Percentiles rank a stretch among this genome's conserved stretches.
Conservation (phyloP, 2,797 vertebrate species). For the Diplodus puntazzo region DNA sequence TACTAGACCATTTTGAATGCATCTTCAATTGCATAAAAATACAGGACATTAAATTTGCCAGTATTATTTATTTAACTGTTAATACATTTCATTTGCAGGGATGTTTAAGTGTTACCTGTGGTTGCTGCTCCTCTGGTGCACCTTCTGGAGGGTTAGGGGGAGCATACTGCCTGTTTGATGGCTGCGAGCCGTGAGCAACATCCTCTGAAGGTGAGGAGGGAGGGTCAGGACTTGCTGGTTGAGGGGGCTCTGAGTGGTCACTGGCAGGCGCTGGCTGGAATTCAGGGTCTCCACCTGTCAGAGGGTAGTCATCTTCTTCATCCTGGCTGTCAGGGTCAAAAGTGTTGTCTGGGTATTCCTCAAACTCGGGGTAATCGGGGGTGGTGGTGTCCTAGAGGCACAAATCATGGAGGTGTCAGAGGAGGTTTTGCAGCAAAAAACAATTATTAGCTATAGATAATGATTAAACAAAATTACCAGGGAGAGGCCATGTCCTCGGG, state of each 20-base stretch:
- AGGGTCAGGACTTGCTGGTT: conserved; percentile 37
- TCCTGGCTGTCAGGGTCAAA: conserved; percentile 63
- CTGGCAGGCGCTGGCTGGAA: conserved; percentile 67
- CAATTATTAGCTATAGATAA: neutral
- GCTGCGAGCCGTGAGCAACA: conserved; percentile 43
- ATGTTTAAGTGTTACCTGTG: conserved; percentile 58
- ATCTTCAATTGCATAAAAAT: too few species aligned
- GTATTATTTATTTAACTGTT: neutral
- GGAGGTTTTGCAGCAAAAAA: neutral
- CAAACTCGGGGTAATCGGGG: conserved; percentile 76
- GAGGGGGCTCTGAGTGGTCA: conserved; percentile 50
- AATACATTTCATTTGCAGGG: neutral
- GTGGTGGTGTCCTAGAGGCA: conserved; percentile 69
- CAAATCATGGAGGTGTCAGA: neutral
- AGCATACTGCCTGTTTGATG: conserved; percentile 45
- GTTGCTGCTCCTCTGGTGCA: conserved; percentile 53
- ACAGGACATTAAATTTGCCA: too few species aligned
- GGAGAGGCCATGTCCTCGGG: conserved; percentile 44
- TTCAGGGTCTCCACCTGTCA: conserved; percentile 62
- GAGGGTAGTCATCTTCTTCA: conserved; percentile 81
- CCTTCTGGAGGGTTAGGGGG: conserved; percentile 42
- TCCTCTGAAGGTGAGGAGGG: conserved; percentile 57
- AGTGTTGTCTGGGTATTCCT: conserved; percentile 79
- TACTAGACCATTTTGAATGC: neutral
- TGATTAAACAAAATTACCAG: conserved; percentile 55